A percentile compares a stretch with the other conserved stretches of the same genome.
Conservation (phyloP, 1,140 invertebrate species). For the Hycleus cichorii region DNA sequence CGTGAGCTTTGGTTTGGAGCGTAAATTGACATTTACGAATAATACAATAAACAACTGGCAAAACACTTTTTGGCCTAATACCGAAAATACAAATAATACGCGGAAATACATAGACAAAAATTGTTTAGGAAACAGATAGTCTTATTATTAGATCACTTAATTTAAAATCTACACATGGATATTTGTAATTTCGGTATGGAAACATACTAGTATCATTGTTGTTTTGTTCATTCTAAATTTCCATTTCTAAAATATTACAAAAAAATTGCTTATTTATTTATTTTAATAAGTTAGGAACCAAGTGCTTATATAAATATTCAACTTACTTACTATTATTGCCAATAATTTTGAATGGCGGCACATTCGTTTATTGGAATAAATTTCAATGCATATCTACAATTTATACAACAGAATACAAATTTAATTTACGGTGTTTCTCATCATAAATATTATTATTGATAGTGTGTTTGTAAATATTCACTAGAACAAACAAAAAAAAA, state of each 20-base stretch:
- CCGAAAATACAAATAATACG: constrained; percentile 18
- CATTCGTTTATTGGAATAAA: constrained; percentile 31
- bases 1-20: constrained; percentile 23
- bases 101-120: constrained; percentile 3
- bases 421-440: neutral
- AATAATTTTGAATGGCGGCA: constrained; percentile 22
- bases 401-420: constrained; percentile 34
- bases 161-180: constrained; percentile 10
- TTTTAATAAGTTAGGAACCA: constrained; percentile 40
- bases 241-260: constrained; percentile 26
- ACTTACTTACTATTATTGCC: constrained; percentile 33
- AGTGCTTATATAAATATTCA: constrained; percentile 40
- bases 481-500: neutral
- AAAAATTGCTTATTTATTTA: constrained; percentile 21
- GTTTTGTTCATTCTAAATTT: constrained; percentile 7
- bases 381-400: constrained; percentile 37
- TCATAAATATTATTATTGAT: constrained; percentile 7
- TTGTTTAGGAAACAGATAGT: constrained; percentile 13
- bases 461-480: constrained; percentile 8
- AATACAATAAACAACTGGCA: constrained; percentile 20
- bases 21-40: constrained; percentile 16
- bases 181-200: constrained; percentile 19
- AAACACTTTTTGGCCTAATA: constrained; percentile 16
- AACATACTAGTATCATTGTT: neutral
- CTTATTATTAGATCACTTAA: constrained; percentile 6